phyloP scores from a whole-genome alignment of 2,113 vertebrate genomes.

The Beaufortia kweichowensis region DNA sequence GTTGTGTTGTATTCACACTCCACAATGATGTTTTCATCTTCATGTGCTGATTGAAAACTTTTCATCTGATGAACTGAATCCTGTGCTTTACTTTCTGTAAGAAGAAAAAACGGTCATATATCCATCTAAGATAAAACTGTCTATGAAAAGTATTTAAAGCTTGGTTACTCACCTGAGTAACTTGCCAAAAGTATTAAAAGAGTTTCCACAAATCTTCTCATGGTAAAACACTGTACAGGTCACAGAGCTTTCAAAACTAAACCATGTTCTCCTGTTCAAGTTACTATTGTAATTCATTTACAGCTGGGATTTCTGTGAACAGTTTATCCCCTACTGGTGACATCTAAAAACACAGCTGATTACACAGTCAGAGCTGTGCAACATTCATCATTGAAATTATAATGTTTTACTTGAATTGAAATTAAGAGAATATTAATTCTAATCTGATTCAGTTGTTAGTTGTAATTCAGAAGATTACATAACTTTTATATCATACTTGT shows the following conservation, averaged over 20 bases:
- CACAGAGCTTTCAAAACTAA: background rate
- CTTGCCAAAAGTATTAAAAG: background rate
- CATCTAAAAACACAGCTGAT: background rate
- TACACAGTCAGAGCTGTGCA: too few relatives aligned
- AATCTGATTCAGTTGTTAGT: too few relatives aligned
- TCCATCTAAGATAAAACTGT: background rate
- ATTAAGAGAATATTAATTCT: too few relatives aligned
- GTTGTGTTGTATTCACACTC: conserved; percentile 9
- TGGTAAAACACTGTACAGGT: background rate
- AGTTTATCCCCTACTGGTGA: background rate
- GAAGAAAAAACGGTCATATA: background rate
- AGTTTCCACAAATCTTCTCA: background rate
- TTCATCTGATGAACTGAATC: conserved; percentile 1
- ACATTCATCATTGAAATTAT: too few relatives aligned
- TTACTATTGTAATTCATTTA: background rate
- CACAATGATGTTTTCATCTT: background rate
- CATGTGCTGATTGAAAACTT: background rate
- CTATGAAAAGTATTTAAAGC: background rate
- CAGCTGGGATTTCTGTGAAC: background rate
- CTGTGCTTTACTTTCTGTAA: conserved; percentile 19
- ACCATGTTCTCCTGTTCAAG: background rate
- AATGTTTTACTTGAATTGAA: too few relatives aligned
- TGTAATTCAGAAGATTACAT: too few relatives aligned
- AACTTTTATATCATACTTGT: too few relatives aligned
- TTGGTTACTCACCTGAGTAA: background rate